Evolutionary conservation across 1,140 invertebrate genomes (phyloP).

Genomic region (Trissolcus basalis): DNA sequence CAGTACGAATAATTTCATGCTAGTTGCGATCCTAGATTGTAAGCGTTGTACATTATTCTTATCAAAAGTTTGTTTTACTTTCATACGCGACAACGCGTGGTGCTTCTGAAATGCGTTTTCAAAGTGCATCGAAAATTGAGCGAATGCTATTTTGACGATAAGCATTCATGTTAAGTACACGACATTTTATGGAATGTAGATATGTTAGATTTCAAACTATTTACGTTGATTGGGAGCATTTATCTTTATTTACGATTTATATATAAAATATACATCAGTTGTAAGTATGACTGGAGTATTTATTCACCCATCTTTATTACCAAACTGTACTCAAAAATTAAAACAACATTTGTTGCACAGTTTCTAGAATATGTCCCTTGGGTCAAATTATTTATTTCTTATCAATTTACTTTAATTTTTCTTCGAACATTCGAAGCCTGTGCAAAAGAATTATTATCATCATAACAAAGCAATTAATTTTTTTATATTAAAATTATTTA

Average conservation of each 20-base stretch:
- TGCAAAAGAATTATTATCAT: too few species aligned
- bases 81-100: conserved; percentile 11
- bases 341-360: too few species aligned
- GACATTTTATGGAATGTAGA: conserved; percentile 49
- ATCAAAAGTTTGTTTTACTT: conserved; percentile 14
- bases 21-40: conserved; percentile 14
- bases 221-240: conserved; percentile 40
- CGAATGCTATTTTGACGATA: conserved; percentile 23
- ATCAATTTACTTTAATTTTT: too few species aligned
- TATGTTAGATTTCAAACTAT: conserved; percentile 40
- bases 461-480: too few species aligned
- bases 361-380: too few species aligned
- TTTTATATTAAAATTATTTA: too few species aligned
- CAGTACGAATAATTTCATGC: conserved; percentile 9
- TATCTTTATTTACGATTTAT: conserved; percentile 56
- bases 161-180: conserved; percentile 29
- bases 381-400: too few species aligned
- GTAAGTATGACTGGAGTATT: too few species aligned
- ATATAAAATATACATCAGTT: conserved; percentile 10
- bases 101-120: conserved; percentile 17
- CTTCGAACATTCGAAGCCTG: too few species aligned
- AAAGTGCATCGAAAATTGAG: conserved; percentile 24
- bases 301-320: too few species aligned
- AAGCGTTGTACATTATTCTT: conserved; percentile 22
- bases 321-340: too few species aligned